Percentiles rank a stretch among this genome's conserved stretches.
These are phyloP conservation scores for Channa maculata DNA, from an alignment of 2,113 vertebrate species.

Conservation along the genomic window DNA sequence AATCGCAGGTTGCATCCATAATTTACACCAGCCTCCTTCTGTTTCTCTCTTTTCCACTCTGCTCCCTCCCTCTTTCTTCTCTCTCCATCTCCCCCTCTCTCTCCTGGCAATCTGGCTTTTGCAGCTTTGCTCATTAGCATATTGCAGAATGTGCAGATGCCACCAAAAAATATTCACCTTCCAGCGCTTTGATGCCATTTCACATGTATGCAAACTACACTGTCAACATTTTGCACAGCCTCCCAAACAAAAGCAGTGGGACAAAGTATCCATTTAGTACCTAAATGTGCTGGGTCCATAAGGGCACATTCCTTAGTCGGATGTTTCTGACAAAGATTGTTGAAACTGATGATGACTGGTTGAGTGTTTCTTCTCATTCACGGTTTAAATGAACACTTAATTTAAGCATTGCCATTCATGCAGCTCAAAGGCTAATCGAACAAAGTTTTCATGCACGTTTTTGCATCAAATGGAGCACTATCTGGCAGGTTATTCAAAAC, in stretches of 20 bases:
- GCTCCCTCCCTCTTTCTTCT: slow-evolving; percentile 47
- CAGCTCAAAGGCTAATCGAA: slow-evolving; percentile 61
- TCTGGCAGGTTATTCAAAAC: slow-evolving; percentile 16
- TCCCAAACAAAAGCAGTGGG: slow-evolving; percentile 60
- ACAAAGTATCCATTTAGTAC: slow-evolving; percentile 28
- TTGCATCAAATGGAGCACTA: slow-evolving; percentile 41
- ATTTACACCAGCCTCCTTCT: slow-evolving; percentile 82
- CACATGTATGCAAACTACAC: slow-evolving; percentile 72
- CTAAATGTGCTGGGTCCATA: slow-evolving; percentile 5
- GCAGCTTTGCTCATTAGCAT: slow-evolving; percentile 83
- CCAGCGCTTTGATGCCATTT: slow-evolving; percentile 74
- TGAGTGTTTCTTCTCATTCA: slow-evolving; percentile 42
- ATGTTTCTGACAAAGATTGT: slow-evolving; percentile 32
- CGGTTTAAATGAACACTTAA: slow-evolving; percentile 65
- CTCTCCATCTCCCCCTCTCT: slow-evolving; percentile 69
- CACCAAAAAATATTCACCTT: slow-evolving; percentile 83
- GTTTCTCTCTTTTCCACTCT: slow-evolving; percentile 72
- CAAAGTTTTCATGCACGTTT: slow-evolving; percentile 54
- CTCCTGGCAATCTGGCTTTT: slow-evolving; percentile 81
- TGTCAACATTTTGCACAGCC: slow-evolving; percentile 70
- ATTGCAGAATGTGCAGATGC: slow-evolving; percentile 85
- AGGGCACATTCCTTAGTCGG: slow-evolving; percentile 21
- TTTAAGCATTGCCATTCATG: slow-evolving; percentile 52
- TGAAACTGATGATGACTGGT: slow-evolving; percentile 58
- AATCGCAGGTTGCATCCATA: slow-evolving; percentile 85